Evolutionary conservation across 2,888 invertebrate species (phyloP), one percentile per base, ranked within the genome.

Genomic region (Artemia sinica): DNA sequence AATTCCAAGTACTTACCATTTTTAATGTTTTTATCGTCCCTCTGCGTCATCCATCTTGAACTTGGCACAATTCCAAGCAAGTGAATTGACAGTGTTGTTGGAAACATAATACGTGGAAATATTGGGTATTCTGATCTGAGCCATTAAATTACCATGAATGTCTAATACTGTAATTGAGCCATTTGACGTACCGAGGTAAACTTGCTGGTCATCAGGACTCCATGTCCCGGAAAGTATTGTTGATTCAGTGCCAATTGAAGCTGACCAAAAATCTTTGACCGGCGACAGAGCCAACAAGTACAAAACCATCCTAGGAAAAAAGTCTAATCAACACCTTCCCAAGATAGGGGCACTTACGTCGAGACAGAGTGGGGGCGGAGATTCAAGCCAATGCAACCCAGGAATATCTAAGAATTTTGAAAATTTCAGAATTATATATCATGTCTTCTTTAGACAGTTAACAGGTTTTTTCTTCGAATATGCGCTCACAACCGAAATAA

Each of bases 201-300:
- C 95, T 84, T 84, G 75, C 76, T 91, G 89, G 78, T 96, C 96
- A 76, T 95, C 94, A 0, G 96, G 96, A 12, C 94, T 92, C 96
- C 97, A 98, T 75, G 93, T 90, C 65, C 96, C 97, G 77, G 94
- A 94, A 0, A 92, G 92, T 75, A 97, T 94, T 69, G 89, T 87
- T 18, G 91, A 88, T 77, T 94, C 93, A 73, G 95, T 82, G 75
- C 95, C 93, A 72, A 96, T 80, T 91, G 94, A 92, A 66, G 93
- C 92, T 0, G 96, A 96, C 97, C 97, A 97, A 79, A 79, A 95
- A 95, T 10, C 97, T 83, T 78, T 96, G 96, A 0, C 96, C 96
- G 1, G 92, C 92, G 72, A 95, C 96, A 1, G 94, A 95, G 0
- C 95, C 97, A 63, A 98, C 97, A 74, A 98, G 80, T 10, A 98